Percentiles rank a stretch among this genome's conserved stretches.
Evolutionary conservation across 2,113 vertebrate genomes (phyloP).

Genomic region (Cinclus cinclus): DNA sequence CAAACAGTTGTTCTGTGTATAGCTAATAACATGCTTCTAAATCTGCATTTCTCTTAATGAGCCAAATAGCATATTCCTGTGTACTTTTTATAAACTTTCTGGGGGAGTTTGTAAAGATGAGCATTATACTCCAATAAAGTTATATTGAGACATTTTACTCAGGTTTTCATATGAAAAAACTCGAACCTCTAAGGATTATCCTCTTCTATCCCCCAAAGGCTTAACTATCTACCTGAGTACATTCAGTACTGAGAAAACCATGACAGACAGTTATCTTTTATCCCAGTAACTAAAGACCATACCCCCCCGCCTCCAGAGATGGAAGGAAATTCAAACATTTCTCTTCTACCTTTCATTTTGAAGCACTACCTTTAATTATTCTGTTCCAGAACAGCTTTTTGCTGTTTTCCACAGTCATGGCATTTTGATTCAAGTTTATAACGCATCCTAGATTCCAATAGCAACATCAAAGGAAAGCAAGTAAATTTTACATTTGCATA

Average conservation of each 20-base stretch:
- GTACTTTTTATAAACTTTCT: neutral
- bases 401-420: neutral
- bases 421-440: neutral
- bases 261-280: neutral
- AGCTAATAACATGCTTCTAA: neutral
- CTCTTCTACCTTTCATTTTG: neutral
- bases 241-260: neutral
- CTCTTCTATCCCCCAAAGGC: neutral
- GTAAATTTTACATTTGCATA: neutral
- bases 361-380: neutral
- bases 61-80: neutral
- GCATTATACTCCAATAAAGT: neutral
- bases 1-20: neutral
- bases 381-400: neutral
- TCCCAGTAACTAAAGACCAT: neutral
- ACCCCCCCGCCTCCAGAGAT: neutral
- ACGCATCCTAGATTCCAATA: neutral
- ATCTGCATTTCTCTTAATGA: neutral
- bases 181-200: neutral
- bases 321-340: neutral
- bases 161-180: neutral
- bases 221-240: neutral
- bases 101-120: neutral
- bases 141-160: neutral
- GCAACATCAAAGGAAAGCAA: slow-evolving; percentile 7